Evolutionary conservation across 2,797 vertebrate species (phyloP).

Genomic region (Lagocephalus sceleratus): DNA sequence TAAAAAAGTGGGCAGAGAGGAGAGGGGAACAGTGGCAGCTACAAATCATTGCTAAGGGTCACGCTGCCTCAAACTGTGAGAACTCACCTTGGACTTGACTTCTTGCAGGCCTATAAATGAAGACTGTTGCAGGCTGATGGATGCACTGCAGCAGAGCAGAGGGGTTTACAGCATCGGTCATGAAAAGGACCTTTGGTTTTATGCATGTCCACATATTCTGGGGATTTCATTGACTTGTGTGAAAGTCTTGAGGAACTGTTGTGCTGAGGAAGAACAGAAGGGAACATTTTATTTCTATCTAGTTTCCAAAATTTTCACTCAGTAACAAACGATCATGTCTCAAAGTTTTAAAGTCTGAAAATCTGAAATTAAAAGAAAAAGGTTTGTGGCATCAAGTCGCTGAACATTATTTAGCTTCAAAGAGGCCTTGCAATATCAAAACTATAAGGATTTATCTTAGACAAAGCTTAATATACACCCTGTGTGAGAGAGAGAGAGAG

Average conservation of each 20-base stretch:
- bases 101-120: conserved; percentile 38
- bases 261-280: conserved; percentile 2
- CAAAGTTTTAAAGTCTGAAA: no score
- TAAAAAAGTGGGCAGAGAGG: conserved; percentile 34
- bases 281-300: conserved; percentile 17
- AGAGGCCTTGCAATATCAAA: neutral
- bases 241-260: conserved; percentile 4
- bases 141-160: conserved; percentile 29
- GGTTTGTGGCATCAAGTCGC: conserved; percentile 20
- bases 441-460: conserved; percentile 9
- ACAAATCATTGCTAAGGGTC: conserved; percentile 65
- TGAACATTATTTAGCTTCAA: neutral
- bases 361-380: no score
- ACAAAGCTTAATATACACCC: conserved; percentile 12
- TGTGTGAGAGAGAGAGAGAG: no score
- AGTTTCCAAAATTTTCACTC: neutral
- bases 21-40: conserved; percentile 35
- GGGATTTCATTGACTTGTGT: no score
- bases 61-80: conserved; percentile 36
- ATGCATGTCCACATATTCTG: no score
- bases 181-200: conserved; percentile 8
- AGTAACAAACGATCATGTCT: no score
- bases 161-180: conserved; percentile 7
- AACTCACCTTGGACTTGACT: conserved; percentile 47
- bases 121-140: conserved; percentile 35